Evolutionary conservation across 1,140 invertebrate species (phyloP), one percentile per base, ranked within the genome.

Genomic region (Ceratitis capitata): DNA sequence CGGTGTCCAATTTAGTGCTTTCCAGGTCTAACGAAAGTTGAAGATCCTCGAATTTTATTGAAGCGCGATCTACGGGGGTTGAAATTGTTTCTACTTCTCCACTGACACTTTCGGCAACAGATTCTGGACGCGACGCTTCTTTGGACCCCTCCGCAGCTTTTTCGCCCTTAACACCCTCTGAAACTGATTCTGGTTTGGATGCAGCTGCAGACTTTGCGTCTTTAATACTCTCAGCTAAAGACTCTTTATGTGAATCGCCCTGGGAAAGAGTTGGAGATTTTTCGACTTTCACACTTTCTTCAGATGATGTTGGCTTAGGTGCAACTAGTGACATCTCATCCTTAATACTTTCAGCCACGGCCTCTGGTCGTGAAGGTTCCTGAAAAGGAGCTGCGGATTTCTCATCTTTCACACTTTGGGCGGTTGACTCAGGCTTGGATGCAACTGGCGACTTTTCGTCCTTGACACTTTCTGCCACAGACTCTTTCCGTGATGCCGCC

Each of bases 21-120:
- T 86, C 49, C 1, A 82, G 69, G 26, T 64, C 45, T 2, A 84
- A 35, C 16, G 58, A 39, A 16, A 86, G 47, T 10, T 86, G 56
- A 35, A 83, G 26, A 39, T 83, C 82, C 39, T 86, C 84, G 3
- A 53, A 5, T 47, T 82, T 84, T 12, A 23, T 45, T 84, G 61
- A 29, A 2, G 88, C 89, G 69, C 87, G 86, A 19, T 91, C 89
- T 69, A 91, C 87, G 10, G 89, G 89, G 1, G 89, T 87, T 16
- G 89, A 90, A 69, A 85, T 88, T 0, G 89, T 90, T 58, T 89
- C 87, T 45, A 53, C 9, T 26, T 78, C 69, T 9, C 45, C 47
- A 23, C 86, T 86, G 2, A 39, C 0, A 45, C 82, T 84, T 53
- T 85, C 87, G 1, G 61, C 85, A 2, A 87, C n/a, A 0, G 87